Conservation (phyloP, 2,888 invertebrate genomes). For the Nomada fucata region DNA sequence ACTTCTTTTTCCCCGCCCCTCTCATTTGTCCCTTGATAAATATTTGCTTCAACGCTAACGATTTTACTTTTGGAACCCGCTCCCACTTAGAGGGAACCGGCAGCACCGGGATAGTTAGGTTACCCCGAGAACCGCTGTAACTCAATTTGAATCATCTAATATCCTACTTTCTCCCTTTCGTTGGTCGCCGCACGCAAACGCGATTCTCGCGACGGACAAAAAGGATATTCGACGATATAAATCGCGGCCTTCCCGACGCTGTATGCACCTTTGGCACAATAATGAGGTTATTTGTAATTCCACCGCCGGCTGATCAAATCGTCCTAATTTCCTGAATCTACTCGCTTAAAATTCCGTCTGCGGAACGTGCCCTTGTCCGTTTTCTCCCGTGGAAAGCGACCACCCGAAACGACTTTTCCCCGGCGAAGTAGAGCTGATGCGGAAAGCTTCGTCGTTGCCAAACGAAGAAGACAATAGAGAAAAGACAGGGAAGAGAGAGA, state of each 20-base stretch:
- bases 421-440: not conserved
- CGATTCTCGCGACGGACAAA: constrained; percentile 38
- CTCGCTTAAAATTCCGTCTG: constrained; percentile 75
- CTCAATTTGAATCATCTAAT: constrained; percentile 65
- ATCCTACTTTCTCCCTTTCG: constrained; percentile 23
- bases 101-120: not conserved
- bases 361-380: constrained; percentile 37
- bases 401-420: constrained; percentile 15
- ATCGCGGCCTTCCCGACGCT: constrained; percentile 57
- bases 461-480: constrained; percentile 34
- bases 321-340: constrained; percentile 79
- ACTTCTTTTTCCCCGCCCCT: not conserved
- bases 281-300: constrained; percentile 81
- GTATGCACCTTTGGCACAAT: constrained; percentile 61
- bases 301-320: constrained; percentile 75
- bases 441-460: constrained; percentile 45
- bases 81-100: too few species aligned
- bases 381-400: constrained; percentile 19
- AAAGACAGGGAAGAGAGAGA: constrained; percentile 8
- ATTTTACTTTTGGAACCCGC: too few species aligned
- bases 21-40: not conserved
- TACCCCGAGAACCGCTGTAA: constrained; percentile 18
- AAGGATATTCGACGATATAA: constrained; percentile 71
- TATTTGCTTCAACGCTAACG: not conserved
- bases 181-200: not conserved